Percentiles rank a stretch among this genome's conserved stretches.
These are phyloP conservation scores for Cyclophora albipunctata DNA, from an alignment of 2,888 invertebrate species.

Conservation along the genomic window DNA sequence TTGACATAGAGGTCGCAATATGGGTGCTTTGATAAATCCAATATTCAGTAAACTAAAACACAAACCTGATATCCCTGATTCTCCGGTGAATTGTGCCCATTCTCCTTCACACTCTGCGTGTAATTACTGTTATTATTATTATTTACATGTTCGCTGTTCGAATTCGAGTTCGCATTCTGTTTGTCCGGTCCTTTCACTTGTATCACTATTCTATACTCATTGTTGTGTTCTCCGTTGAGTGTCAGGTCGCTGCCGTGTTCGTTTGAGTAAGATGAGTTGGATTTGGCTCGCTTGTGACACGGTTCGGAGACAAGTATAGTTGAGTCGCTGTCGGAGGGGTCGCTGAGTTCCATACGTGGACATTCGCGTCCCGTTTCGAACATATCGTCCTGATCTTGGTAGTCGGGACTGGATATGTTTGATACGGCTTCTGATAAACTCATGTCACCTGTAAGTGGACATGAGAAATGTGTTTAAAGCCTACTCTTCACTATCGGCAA, in stretches of 20 bases:
- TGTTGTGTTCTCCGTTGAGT: slow-evolving; percentile 64
- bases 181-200: slow-evolving; percentile 75
- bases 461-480: not conserved
- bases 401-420: slow-evolving; percentile 92
- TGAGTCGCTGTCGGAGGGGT: slow-evolving; percentile 92
- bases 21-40: too few relatives aligned
- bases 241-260: slow-evolving; percentile 77
- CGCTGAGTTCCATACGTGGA: slow-evolving; percentile 88
- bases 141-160: slow-evolving; percentile 56
- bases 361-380: slow-evolving; percentile 85
- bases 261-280: slow-evolving; percentile 42
- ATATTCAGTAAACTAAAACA: not conserved
- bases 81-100: slow-evolving; percentile 71
- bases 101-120: slow-evolving; percentile 61
- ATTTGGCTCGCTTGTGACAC: slow-evolving; percentile 73
- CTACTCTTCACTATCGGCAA: too few relatives aligned
- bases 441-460: slow-evolving; percentile 78
- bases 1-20: too few relatives aligned
- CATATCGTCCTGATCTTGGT: slow-evolving; percentile 90
- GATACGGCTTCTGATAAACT: slow-evolving; percentile 91
- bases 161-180: slow-evolving; percentile 18
- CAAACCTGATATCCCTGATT: slow-evolving; percentile 76
- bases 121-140: slow-evolving; percentile 63
- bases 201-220: slow-evolving; percentile 86
- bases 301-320: slow-evolving; percentile 90